These are phyloP conservation scores for Zoroaster sp. DNA, from an alignment of 53 echinoderm and acorn worm species.

Conservation along the genomic window DNA sequence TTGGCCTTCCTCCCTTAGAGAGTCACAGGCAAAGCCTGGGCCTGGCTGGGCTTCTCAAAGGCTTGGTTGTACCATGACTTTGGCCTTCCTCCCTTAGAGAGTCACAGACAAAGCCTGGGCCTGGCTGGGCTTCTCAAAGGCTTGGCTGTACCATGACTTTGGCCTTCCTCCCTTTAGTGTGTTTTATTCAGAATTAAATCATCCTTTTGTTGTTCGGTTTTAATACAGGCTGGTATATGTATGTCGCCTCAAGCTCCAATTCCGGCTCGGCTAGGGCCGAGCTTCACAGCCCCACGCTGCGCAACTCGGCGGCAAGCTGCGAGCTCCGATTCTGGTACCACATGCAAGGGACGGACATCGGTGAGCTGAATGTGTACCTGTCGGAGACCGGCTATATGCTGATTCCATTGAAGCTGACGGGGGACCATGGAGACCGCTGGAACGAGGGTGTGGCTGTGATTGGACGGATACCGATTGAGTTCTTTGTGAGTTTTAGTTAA, in stretches of 20 bases:
- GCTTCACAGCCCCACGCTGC: conserved; percentile 56
- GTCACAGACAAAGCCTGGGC: too few species aligned
- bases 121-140: too few species aligned
- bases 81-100: too few species aligned
- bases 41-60: too few species aligned
- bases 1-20: too few species aligned
- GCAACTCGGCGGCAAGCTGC: conserved; percentile 83
- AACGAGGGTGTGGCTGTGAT: conserved; percentile 62
- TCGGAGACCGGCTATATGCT: conserved; percentile 44
- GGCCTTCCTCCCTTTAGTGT: too few species aligned
- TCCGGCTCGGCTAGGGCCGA: conserved; percentile 40
- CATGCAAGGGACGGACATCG: conserved; percentile 69
- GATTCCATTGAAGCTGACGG: conserved; percentile 8
- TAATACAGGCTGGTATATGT: conserved; percentile 97
- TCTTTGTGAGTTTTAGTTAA: conserved; percentile 23
- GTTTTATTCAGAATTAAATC: too few species aligned
- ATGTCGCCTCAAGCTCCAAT: conserved; percentile 71
- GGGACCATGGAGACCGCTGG: conserved; percentile 74
- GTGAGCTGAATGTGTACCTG: conserved; percentile 57
- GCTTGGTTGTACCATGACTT: too few species aligned
- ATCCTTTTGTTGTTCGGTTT: too few species aligned
- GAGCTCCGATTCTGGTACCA: conserved; percentile 73
- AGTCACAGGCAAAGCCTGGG: too few species aligned
- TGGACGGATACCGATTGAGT: conserved; percentile 68
- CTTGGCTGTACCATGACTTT: too few species aligned